Base-by-base conservation (phyloP, 2,888 invertebrate genomes). In the Anoplius nigerrimus region DNA sequence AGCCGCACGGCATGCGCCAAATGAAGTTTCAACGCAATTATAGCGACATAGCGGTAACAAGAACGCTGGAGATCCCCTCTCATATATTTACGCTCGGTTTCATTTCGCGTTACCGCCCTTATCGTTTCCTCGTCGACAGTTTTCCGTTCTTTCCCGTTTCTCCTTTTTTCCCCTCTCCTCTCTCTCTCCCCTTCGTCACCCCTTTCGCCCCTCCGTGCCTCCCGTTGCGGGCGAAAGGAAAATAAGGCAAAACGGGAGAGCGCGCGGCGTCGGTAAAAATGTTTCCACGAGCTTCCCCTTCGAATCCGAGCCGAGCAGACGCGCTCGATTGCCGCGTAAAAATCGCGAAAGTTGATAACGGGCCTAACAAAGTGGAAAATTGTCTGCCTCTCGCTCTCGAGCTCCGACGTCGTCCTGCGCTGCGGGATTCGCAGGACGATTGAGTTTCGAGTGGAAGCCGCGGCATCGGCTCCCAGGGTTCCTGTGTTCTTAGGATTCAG, bases 11-110 rank as follows among this genome's bases (percentile, higher is more conserved):
- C 62, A 20, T 42, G 53, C 53, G 69, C 66, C 69, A 71, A 74
- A 74, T 74, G 69, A 75, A 75, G 69, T 74, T 75, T 72, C 71
- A 71, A 64, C 71, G 69, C 72, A 75, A 74, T 75, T 75, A 74
- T 62, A 64, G 62, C 65, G 72, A 67, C 62, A 59, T 62, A 65
- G 51, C 66, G 65, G 74, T 69, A 69, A 69, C 74, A 74, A 69
- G 66, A 61, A 62, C 66, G 67, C 52, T 24, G 62, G 65, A 61
- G 69, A 74, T 67, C 65, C 73, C 73, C 56, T 57, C 74, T 65
- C 74, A 71, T 64, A 69, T 71, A 69, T 67, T 74, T 72, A 67
- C 71, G 66, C 66, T 58, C 62, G 69, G 72, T 74, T 74, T 74
- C 71, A 69, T 74, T 74, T 67, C 74, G 62, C 69, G 62, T 71